Evolutionary conservation across 2,888 invertebrate species (phyloP), one percentile per base, ranked within the genome.

Genomic region (Hyppa rectilinea): DNA sequence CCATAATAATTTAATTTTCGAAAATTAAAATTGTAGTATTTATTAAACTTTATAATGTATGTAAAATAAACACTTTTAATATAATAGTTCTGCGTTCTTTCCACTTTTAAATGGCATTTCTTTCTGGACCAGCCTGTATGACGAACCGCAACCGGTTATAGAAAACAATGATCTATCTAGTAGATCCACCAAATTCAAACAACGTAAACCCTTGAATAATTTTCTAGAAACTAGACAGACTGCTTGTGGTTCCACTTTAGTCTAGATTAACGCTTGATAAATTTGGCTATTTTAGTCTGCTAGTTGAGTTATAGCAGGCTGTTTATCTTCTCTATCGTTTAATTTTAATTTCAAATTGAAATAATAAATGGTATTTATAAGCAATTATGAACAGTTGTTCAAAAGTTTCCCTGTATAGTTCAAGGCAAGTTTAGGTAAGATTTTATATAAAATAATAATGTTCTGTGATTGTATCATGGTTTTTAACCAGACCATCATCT

Each of bases 251-350:
- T 50, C 10, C 12, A 29, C 53, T 77, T 20, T 56, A 34, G 45
- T 5, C 31, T 34, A 38, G 52, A 67, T 68, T 61, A 40, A 20
- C 20, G 4, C 23, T 29, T 58, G 70, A 75, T 77, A 69, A 56
- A 75, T 61, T 45, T 12, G 12, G 36, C 40, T 55, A 43, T 36
- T 75, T 75, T 26, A 53, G 36, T 36, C 38, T 56, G 10, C 43
- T 20, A 6, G 38, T 34, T 56, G 61, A 70, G 23, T 47, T 52
- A 61, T 58, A 26, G 45, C 14, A 23, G 14, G 40, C 20, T 12
- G 9, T 58, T 17, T 12, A 23, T 50, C 56, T 50, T 34, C 34
- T 49, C 45, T 38, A n/a, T n/a, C n/a, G n/a, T n/a, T n/a, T n/a
- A 2, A 60, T 76, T 60, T 69, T 61, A 49, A 62, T 34, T 53